Percentiles rank a stretch among this genome's conserved stretches.
Conservation (phyloP, 2,113 vertebrate genomes). For the Muntiacus reevesi region DNA sequence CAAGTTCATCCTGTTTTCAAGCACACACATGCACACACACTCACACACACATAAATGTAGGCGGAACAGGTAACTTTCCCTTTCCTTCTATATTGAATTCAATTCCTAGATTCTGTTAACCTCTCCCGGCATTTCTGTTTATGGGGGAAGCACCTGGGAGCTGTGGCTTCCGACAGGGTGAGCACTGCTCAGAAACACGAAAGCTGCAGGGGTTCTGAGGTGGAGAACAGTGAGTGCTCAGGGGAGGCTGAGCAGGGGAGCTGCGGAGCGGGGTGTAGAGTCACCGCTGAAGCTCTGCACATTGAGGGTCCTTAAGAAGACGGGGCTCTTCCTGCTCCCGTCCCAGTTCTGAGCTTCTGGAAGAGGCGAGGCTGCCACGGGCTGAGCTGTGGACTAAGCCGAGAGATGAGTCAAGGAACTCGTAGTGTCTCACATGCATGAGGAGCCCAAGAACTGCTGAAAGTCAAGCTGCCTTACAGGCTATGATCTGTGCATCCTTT, state of each 20-base stretch:
- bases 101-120: background rate
- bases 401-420: background rate
- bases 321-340: background rate
- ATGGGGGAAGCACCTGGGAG: background rate
- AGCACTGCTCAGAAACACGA: background rate
- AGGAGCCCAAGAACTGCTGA: background rate
- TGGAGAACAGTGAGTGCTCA: background rate
- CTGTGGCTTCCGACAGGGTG: background rate
- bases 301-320: background rate
- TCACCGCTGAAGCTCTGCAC: background rate
- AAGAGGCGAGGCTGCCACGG: background rate
- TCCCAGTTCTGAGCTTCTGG: background rate
- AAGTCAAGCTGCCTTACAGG: background rate
- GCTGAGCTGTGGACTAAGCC: background rate
- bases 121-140: background rate
- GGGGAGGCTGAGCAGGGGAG: background rate
- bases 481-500: background rate
- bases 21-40: too few species aligned
- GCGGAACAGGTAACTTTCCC: background rate
- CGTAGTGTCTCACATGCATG: background rate
- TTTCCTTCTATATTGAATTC: background rate
- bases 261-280: rapidly evolving
- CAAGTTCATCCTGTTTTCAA: background rate
- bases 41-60: background rate
- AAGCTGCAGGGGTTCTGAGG: background rate